Evolutionary conservation across 2,113 vertebrate genomes (phyloP).

Genomic region (Microtus montanus): DNA sequence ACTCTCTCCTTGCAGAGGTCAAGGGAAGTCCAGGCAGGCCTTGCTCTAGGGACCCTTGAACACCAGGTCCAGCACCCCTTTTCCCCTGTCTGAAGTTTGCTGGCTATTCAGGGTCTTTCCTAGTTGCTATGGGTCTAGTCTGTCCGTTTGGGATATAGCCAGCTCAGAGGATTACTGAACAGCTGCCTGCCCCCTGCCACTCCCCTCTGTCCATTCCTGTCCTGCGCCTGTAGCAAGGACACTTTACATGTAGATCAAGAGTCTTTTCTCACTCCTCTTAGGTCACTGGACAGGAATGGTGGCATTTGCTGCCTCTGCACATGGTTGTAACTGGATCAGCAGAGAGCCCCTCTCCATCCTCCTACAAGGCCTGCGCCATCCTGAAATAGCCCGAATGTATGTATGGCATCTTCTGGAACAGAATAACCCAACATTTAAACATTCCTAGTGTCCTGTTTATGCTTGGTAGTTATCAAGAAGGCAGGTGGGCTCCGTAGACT

Average conservation of each 20-base stretch:
- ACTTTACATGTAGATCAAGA: background rate
- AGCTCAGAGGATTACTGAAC: background rate
- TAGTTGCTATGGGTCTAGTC: too few species aligned
- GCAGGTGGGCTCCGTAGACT: background rate
- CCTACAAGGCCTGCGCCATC: background rate
- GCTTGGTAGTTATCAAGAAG: background rate
- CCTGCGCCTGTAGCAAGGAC: background rate
- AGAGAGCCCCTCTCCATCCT: slow-evolving; percentile 30
- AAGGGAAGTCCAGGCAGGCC: background rate
- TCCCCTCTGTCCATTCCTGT: background rate
- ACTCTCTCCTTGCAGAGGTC: background rate
- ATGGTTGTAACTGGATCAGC: slow-evolving; percentile 53
- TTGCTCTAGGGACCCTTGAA: background rate
- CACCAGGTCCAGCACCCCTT: background rate
- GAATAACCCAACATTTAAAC: accelerated
- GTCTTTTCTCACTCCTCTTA: background rate
- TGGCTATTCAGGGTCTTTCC: background rate
- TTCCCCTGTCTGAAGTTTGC: accelerated
- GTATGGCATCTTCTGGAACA: slow-evolving; percentile 36
- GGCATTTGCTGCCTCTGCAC: slow-evolving; percentile 54
- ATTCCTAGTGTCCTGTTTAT: background rate
- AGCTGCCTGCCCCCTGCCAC: background rate
- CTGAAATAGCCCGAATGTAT: slow-evolving; percentile 46
- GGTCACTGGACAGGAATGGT: background rate
- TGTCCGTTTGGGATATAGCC: background rate